phyloP scores from a whole-genome alignment of 2,888 invertebrate species.

The Drosophila yooni region DNA sequence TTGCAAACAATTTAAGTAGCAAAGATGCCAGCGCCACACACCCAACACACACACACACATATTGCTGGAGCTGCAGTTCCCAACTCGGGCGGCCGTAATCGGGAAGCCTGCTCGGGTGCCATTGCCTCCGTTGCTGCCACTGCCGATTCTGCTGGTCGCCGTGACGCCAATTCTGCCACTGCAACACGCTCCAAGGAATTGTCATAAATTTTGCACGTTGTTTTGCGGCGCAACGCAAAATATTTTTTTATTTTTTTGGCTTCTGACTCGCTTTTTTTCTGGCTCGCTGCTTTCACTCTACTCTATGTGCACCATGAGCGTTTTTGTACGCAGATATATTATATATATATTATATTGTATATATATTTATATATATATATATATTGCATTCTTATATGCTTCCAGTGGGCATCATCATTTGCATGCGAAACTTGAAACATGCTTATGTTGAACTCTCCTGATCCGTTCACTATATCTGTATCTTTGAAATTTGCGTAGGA shows the following conservation, averaged over 20 bases:
- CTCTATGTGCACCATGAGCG: neutral
- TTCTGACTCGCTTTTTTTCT: slow-evolving; percentile 16
- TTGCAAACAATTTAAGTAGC: slow-evolving; percentile 65
- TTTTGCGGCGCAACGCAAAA: slow-evolving; percentile 60
- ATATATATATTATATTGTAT: neutral
- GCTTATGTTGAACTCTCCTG: neutral
- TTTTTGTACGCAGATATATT: neutral
- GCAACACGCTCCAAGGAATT: slow-evolving; percentile 64
- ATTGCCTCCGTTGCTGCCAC: neutral
- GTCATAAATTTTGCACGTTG: slow-evolving; percentile 72
- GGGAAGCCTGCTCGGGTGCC: slow-evolving; percentile 11
- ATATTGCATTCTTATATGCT: neutral
- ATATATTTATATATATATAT: neutral
- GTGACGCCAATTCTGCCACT: slow-evolving; percentile 55
- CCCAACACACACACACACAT: slow-evolving; percentile 5
- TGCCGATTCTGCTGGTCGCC: slow-evolving; percentile 16
- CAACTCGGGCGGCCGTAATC: slow-evolving; percentile 17
- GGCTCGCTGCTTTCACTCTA: slow-evolving; percentile 23
- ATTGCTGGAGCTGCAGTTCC: neutral
- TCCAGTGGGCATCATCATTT: neutral
- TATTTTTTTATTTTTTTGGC: slow-evolving; percentile 29
- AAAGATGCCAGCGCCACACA: slow-evolving; percentile 27
- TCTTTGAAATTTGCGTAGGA: neutral
- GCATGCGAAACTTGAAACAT: too few species aligned
- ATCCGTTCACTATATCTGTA: neutral